These are phyloP conservation scores for Papilio elwesi DNA, from an alignment of 2,888 invertebrate genomes.

Conservation along the genomic window DNA sequence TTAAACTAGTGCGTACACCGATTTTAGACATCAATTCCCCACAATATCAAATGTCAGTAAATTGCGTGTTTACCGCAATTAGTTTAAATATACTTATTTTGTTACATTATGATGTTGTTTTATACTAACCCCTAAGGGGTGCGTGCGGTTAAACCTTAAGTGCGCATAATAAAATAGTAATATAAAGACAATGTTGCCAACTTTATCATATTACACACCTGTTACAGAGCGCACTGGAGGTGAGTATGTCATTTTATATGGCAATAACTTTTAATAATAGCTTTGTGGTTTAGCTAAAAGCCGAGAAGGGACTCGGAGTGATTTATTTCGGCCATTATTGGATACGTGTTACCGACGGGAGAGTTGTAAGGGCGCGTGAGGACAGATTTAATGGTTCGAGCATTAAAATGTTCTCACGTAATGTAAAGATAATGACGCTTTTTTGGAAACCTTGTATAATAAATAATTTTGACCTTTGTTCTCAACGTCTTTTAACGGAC, in stretches of 20 bases:
- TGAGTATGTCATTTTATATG: constrained; percentile 17
- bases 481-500: too few relatives aligned
- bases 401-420: not conserved
- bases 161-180: not conserved
- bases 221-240: constrained; percentile 6
- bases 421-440: too few relatives aligned
- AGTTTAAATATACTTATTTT: too few relatives aligned
- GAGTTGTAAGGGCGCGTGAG: not conserved
- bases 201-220: constrained; percentile 18
- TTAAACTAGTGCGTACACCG: too few relatives aligned
- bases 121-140: too few relatives aligned
- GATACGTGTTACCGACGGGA: not conserved
- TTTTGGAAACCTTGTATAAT: too few relatives aligned
- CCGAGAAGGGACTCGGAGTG: constrained; percentile 6
- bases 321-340: constrained; percentile 28
- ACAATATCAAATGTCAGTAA: too few relatives aligned
- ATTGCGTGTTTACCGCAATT: too few relatives aligned
- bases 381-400: constrained; percentile 3
- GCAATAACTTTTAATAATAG: constrained; percentile 26
- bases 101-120: too few relatives aligned
- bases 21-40: too few relatives aligned
- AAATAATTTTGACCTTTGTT: not conserved
- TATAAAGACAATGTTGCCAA: constrained; percentile 8
- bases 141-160: too few relatives aligned
- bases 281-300: constrained; percentile 16